Evolutionary conservation across 2,888 invertebrate species (phyloP).

Genomic region (Cephus spinipes): DNA sequence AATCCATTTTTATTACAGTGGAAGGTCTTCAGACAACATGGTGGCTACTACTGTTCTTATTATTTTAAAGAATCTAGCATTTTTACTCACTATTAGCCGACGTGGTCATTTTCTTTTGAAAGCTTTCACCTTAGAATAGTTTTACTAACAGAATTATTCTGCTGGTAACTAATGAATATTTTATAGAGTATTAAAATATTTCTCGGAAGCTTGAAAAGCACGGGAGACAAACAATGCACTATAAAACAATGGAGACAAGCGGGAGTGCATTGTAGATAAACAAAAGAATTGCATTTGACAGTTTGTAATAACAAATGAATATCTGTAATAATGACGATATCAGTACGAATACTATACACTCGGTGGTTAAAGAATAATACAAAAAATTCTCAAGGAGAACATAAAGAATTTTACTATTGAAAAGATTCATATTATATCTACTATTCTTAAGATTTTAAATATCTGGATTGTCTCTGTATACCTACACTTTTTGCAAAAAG

Average conservation of each 20-base stretch:
- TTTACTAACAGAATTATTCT: not conserved
- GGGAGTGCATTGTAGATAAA: conserved; percentile 33
- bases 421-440: not conserved
- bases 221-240: not conserved
- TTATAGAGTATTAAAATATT: not conserved
- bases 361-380: not conserved
- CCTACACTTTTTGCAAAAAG: not conserved
- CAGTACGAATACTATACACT: not conserved
- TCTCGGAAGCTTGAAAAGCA: not conserved
- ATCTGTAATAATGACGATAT: not conserved
- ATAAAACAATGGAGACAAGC: conserved; percentile 37
- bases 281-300: conserved; percentile 23
- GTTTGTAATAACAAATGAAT: not conserved
- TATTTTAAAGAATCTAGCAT: not conserved
- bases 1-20: not conserved
- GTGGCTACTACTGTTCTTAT: not conserved
- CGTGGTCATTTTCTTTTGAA: not conserved
- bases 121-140: not conserved
- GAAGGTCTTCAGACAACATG: not conserved
- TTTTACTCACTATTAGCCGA: not conserved
- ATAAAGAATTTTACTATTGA: not conserved
- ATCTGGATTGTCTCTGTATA: not conserved
- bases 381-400: not conserved
- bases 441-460: not conserved
- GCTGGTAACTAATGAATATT: not conserved